These are phyloP conservation scores for Drosophila hamatofila DNA, from an alignment of 2,888 invertebrate genomes.

Conservation along the genomic window DNA sequence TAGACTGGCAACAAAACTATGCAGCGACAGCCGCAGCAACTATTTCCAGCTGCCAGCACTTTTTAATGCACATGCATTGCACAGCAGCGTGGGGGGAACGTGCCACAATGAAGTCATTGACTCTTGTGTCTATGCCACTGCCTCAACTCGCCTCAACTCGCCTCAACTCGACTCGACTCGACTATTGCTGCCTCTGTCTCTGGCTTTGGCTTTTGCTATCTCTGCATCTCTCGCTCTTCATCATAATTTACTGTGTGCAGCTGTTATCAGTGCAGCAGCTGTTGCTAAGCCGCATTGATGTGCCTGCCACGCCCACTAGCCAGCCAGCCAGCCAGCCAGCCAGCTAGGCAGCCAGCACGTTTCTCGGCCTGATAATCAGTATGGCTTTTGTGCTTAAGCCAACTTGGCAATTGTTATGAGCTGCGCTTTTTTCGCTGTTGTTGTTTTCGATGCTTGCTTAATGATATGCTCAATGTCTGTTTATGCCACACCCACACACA, in stretches of 20 bases:
- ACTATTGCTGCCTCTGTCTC: slow-evolving; percentile 2
- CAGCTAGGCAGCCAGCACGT: slow-evolving; percentile 3
- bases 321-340: background rate
- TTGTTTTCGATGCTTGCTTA: slow-evolving; percentile 24
- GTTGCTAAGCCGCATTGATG: slow-evolving; percentile 79
- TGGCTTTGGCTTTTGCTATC: slow-evolving; percentile 30
- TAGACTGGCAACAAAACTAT: slow-evolving; percentile 70
- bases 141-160: background rate
- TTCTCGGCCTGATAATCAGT: slow-evolving; percentile 45
- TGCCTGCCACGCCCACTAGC: slow-evolving; percentile 51
- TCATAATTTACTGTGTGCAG: slow-evolving; percentile 66
- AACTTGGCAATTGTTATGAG: slow-evolving; percentile 69
- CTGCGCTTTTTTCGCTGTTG: background rate
- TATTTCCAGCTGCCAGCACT: slow-evolving; percentile 70
- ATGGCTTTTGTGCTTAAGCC: slow-evolving; percentile 66
- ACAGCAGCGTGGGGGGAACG: slow-evolving; percentile 19
- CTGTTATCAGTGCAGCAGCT: slow-evolving; percentile 67
- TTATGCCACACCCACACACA: slow-evolving; percentile 16
- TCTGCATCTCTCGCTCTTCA: slow-evolving; percentile 48
- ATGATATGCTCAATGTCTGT: slow-evolving; percentile 20
- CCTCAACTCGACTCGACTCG: background rate
- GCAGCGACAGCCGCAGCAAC: slow-evolving; percentile 67
- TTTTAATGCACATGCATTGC: slow-evolving; percentile 70
- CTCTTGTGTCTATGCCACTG: slow-evolving; percentile 64
- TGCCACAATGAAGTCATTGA: slow-evolving; percentile 77